Evolutionary conservation across 2,888 invertebrate genomes (phyloP).

Genomic region (Macrosoma leucophasiata): DNA sequence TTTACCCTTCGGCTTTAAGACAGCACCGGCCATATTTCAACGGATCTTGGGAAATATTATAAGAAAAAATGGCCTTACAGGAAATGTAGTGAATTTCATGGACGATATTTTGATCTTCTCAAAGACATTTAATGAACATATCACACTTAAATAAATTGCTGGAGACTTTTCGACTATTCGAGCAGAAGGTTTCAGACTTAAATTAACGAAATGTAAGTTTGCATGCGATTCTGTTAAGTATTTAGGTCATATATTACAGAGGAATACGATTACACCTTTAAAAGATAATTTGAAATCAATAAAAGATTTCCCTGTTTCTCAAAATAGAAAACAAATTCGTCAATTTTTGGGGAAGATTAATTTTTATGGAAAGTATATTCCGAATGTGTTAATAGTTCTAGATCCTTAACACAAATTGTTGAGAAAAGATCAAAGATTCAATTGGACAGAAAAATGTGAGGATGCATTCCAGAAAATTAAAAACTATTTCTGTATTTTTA

Average conservation of each 20-base stretch:
- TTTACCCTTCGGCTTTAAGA: slow-evolving; percentile 18
- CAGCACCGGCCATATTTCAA: slow-evolving; percentile 17
- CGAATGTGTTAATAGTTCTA: slow-evolving; percentile 22
- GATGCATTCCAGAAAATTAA: slow-evolving; percentile 14
- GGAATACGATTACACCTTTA: slow-evolving; percentile 25
- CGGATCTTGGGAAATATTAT: slow-evolving; percentile 10
- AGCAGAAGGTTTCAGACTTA: slow-evolving; percentile 24
- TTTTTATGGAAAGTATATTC: slow-evolving; percentile 25
- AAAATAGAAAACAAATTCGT: too few species aligned
- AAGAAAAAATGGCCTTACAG: slow-evolving; percentile 16
- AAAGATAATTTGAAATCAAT: slow-evolving; percentile 25
- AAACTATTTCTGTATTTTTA: slow-evolving; percentile 14
- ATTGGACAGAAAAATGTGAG: slow-evolving; percentile 23
- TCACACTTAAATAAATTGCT: slow-evolving; percentile 13
- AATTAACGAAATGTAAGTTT: slow-evolving; percentile 21
- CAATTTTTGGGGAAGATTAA: slow-evolving; percentile 28
- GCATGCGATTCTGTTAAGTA: slow-evolving; percentile 25
- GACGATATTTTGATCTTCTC: slow-evolving; percentile 9
- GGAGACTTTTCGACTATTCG: slow-evolving; percentile 22
- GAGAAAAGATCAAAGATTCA: slow-evolving; percentile 24
- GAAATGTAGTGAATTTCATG: slow-evolving; percentile 15
- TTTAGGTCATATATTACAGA: slow-evolving; percentile 26
- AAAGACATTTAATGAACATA: slow-evolving; percentile 2
- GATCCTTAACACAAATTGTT: slow-evolving; percentile 29
- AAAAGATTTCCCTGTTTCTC: slow-evolving; percentile 18